These are phyloP conservation scores for Anastatus disparis DNA, from an alignment of 1,140 invertebrate genomes.

Conservation along the genomic window DNA sequence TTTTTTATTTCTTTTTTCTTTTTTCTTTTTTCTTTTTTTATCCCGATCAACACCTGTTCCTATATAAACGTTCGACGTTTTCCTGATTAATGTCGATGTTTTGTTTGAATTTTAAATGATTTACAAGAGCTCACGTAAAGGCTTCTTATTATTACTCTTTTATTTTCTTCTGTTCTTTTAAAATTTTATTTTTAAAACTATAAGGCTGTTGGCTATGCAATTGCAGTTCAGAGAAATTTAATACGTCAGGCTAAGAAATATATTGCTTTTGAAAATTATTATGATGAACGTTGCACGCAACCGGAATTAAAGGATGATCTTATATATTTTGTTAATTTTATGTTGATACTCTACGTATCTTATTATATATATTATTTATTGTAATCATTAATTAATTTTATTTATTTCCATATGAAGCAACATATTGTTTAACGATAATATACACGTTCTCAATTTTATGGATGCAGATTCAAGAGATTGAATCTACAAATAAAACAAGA, in stretches of 20 bases:
- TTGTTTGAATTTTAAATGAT: conserved; percentile 24
- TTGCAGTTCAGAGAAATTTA: neutral
- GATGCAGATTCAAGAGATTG: too few species aligned
- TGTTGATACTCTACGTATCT: too few species aligned
- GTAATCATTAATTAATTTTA: too few species aligned
- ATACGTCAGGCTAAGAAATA: neutral
- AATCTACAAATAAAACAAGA: too few species aligned
- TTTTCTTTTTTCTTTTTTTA: too few species aligned
- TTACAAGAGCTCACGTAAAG: conserved; percentile 6
- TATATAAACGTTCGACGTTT: conserved; percentile 16
- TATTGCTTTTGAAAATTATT: conserved; percentile 4
- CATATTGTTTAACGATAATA: too few species aligned
- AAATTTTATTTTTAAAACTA: neutral
- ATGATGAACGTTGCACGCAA: neutral
- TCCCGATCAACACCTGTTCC: neutral
- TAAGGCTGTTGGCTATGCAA: neutral
- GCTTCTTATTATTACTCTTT: neutral
- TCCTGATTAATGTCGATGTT: conserved; percentile 24
- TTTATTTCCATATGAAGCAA: too few species aligned
- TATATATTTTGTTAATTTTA: too few species aligned
- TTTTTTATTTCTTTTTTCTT: too few species aligned
- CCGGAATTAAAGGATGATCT: neutral
- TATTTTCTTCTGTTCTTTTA: too few species aligned
- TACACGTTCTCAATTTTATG: too few species aligned
- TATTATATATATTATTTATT: too few species aligned